Evolutionary conservation across 2,888 invertebrate genomes (phyloP).

Genomic region (Atethmia centrago): DNA sequence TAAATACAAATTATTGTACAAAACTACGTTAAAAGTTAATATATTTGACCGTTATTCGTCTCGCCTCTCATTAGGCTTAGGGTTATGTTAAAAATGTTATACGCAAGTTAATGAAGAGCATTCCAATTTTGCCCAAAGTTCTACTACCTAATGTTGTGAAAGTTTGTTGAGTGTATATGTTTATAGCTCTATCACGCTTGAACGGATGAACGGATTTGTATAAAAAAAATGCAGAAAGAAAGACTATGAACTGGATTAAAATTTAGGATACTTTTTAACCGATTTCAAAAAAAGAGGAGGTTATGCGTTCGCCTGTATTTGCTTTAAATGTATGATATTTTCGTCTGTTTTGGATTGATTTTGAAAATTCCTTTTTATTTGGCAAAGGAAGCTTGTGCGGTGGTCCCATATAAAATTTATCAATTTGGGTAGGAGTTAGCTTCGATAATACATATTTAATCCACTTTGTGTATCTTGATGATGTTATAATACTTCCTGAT

Average conservation of each 20-base stretch:
- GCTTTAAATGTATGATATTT: no score
- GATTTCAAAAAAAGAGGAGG: no score
- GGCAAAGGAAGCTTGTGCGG: no score
- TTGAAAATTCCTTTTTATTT: no score
- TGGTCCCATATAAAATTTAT: no score
- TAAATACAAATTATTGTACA: constrained; percentile 11
- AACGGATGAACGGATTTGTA: background rate
- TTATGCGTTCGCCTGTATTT: no score
- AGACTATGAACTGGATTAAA: background rate
- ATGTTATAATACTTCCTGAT: no score
- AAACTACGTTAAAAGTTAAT: background rate
- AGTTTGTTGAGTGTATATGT: background rate
- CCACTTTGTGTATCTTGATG: no score
- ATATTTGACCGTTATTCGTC: constrained; percentile 23
- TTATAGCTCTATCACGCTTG: background rate
- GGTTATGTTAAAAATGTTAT: constrained; percentile 15
- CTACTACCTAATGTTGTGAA: background rate
- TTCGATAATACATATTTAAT: no score
- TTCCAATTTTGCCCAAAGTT: background rate
- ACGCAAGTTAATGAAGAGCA: background rate
- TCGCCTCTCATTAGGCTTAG: constrained; percentile 3
- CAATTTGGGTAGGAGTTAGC: no score
- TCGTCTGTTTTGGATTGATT: no score
- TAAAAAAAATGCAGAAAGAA: background rate
- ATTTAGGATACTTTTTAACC: background rate